These are phyloP conservation scores for Scolanthus callimorphus DNA, from an alignment of 92 coral and sea anemone genomes.

Conservation along the genomic window DNA sequence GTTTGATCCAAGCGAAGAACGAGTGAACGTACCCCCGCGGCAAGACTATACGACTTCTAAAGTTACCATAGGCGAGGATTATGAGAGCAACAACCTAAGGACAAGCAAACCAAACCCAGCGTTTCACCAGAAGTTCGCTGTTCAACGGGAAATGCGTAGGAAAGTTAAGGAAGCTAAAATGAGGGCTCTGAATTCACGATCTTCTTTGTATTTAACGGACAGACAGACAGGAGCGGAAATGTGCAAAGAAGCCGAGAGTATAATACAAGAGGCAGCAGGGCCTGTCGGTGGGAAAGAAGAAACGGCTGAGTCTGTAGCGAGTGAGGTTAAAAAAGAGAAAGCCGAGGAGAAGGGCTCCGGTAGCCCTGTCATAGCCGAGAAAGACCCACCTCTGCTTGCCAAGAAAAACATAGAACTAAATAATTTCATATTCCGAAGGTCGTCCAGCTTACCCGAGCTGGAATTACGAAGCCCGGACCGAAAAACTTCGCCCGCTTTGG, in stretches of 20 bases:
- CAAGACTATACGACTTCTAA: slow-evolving; percentile 40
- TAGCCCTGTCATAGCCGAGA: background rate
- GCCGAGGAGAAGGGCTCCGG: background rate
- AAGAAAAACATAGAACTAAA: background rate
- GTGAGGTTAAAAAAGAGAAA: too few species aligned
- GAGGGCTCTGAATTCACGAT: slow-evolving; percentile 5
- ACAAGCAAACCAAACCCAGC: slow-evolving; percentile 11
- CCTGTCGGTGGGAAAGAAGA: background rate
- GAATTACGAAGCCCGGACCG: background rate
- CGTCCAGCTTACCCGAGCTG: background rate
- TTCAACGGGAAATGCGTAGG: slow-evolving; percentile 15
- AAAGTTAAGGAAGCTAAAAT: slow-evolving; percentile 24
- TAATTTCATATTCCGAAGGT: background rate
- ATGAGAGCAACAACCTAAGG: slow-evolving; percentile 23
- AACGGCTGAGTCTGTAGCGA: background rate
- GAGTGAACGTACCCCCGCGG: slow-evolving; percentile 9
- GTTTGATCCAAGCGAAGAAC: slow-evolving; percentile 1
- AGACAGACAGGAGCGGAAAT: slow-evolving; percentile 44
- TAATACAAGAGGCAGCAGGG: slow-evolving; percentile 17
- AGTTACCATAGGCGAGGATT: slow-evolving; percentile 45
- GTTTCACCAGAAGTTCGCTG: slow-evolving; percentile 3
- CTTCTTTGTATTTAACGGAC: slow-evolving; percentile 20
- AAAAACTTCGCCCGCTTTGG: background rate
- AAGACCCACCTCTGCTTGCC: background rate
- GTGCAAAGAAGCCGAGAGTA: slow-evolving; percentile 45